Evolutionary conservation across 2,888 invertebrate genomes (phyloP), one percentile per base, ranked within the genome.

Genomic region (Melieria omissa): DNA sequence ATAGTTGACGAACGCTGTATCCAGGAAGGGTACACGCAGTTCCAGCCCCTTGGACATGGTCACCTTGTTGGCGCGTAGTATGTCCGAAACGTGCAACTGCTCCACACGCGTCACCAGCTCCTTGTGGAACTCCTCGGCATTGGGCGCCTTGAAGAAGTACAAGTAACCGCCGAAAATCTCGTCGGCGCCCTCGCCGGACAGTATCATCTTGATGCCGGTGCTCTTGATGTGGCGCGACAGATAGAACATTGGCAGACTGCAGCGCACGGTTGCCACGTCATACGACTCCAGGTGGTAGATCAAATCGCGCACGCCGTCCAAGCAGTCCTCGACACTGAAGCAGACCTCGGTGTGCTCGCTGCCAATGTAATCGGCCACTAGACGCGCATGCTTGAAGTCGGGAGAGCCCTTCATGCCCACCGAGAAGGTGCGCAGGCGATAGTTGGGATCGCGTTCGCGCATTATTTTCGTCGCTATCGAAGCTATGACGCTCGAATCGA

Each of bases 131-230:
- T 90, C 92, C 46, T 88, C 84, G 9, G 91, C 87, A 73, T 89
- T 90, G 12, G 96, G 96, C 0, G 96, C 95, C 80, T 96, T 95
- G 84, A 95, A 92, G 86, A 98, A 98, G 85, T 98, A 98, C 83
- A 97, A 93, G 82, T 98, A 96, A 0, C 98, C 98, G 80, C 97
- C 97, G n/a, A 96, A 95, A 62, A 98, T 87, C 88, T 98, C 98
- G 86, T 98, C 98, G 0, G 97, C 95, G 1, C 98, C 98, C 88
- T 98, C 98, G 2, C 98, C 98, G 74, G 97, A 97, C 75, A 95
- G 91, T 67, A 98, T 90, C 65, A 97, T 96, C 54, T 94, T 95
- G 0, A 95, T 92, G 77, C 96, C 92, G 0, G 95, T 95, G 74
- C 95, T 93, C 82, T 93, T 92, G 66, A 97, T 94, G 83, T 94